Evolutionary conservation across 1,140 invertebrate species (phyloP).

Genomic region (Bilobella aurantiaca): DNA sequence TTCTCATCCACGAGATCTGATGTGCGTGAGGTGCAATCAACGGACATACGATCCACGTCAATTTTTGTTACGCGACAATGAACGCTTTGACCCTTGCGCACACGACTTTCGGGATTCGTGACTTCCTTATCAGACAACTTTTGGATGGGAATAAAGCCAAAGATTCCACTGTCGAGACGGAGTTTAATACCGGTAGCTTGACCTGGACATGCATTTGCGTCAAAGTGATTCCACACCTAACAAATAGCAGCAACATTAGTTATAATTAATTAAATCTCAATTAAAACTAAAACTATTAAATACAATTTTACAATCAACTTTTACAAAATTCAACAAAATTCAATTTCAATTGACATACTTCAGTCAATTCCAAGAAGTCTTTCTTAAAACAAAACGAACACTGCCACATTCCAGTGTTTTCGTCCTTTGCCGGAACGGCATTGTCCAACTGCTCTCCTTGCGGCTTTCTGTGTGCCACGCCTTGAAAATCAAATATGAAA

Average conservation of each 20-base stretch:
- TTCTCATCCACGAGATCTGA: conserved; percentile 87
- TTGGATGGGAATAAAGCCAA: conserved; percentile 89
- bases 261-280: no score
- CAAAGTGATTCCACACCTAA: conserved; percentile 96
- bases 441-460: conserved; percentile 86
- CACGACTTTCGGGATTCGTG: conserved; percentile 81
- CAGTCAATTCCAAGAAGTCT: conserved; percentile 86
- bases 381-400: conserved; percentile 95
- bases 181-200: conserved; percentile 84
- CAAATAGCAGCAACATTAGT: no score
- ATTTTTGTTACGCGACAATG: conserved; percentile 92
- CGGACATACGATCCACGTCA: conserved; percentile 84
- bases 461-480: conserved; percentile 74
- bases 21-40: conserved; percentile 85
- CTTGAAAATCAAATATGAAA: conserved; percentile 34
- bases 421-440: conserved; percentile 86
- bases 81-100: conserved; percentile 73
- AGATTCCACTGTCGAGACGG: conserved; percentile 84
- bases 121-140: conserved; percentile 91
- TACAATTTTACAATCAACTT: no score
- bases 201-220: conserved; percentile 87
- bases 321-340: background rate
- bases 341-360: conserved; percentile 46
- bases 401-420: conserved; percentile 88
- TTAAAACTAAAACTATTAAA: no score